These are phyloP conservation scores for Archips crataeganus DNA, from an alignment of 2,888 invertebrate species.

Conservation along the genomic window DNA sequence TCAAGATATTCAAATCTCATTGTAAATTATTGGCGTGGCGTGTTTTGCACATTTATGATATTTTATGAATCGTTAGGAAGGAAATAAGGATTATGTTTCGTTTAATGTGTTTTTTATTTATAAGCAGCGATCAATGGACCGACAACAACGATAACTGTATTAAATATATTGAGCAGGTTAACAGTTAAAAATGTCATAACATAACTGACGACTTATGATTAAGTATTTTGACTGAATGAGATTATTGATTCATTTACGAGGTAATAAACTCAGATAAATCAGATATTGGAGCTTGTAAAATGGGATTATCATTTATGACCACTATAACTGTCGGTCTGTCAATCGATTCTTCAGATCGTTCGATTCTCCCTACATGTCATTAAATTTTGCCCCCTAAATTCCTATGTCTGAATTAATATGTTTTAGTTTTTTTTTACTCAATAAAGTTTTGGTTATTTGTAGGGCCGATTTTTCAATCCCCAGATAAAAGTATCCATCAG, in stretches of 20 bases:
- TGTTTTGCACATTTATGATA: slow-evolving; percentile 16
- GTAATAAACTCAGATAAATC: not conserved
- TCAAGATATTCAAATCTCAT: slow-evolving; percentile 5
- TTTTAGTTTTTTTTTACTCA: too few species aligned
- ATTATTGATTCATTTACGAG: not conserved
- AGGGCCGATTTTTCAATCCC: too few species aligned
- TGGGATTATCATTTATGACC: too few species aligned
- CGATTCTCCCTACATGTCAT: too few species aligned
- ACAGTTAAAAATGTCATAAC: not conserved
- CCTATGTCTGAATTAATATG: too few species aligned
- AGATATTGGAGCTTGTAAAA: too few species aligned
- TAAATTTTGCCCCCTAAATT: too few species aligned
- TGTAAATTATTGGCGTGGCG: not conserved
- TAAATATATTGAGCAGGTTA: not conserved
- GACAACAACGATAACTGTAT: not conserved
- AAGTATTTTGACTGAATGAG: not conserved
- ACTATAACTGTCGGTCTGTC: too few species aligned
- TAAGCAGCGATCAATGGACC: not conserved
- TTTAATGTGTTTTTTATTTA: slow-evolving; percentile 28
- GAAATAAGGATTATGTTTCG: slow-evolving; percentile 26
- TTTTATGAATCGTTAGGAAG: slow-evolving; percentile 26
- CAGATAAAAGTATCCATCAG: too few species aligned
- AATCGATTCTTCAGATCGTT: too few species aligned
- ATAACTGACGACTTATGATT: not conserved
- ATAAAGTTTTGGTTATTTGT: too few species aligned